Base-by-base conservation (phyloP, 2,888 invertebrate genomes). In the Polia nebulosa region DNA sequence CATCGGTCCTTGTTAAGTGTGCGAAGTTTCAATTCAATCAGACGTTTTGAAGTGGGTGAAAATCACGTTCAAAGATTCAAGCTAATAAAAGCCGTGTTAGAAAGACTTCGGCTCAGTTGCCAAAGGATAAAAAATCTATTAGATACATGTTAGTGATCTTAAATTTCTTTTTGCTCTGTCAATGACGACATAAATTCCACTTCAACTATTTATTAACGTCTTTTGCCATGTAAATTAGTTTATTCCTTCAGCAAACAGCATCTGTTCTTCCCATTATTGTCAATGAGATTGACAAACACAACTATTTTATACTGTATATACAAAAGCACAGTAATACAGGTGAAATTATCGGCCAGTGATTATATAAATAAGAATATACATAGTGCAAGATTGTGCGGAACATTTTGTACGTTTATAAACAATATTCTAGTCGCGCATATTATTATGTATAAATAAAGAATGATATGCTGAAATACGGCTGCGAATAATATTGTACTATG, bases 391-490 rank as follows among this genome's bases (percentile, higher is more conserved):
- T 64, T 67, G 58, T 61, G 71, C 41, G 17, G 32, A 58, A 70
- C 47, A 66, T 71, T 78, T 76, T 79, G 47, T 70, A 79, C 56
- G n/a, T 67, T 78, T 69, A 45, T 69, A 66, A 34, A 36, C 52
- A 68, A 70, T 70, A 66, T 61, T 74, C 80, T 81, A 82, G 80
- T 82, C 82, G n/a, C n/a, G n/a, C n/a, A n/a, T n/a, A n/a, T 36
- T 61, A 39, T 17, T 57, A 44, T 59, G 36, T 60, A 53, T 41
- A 36, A 75, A 36, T 57, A 60, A 44, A 15, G 0, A 49, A 39
- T 20, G 1, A 45, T 41, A 34, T n/a, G 13, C 15, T 9, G 5
- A 44, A 27, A 27, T n/a, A 45, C 17, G 20, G 36, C 39, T 25
- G 41, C 17, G 4, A 29, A 58, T 34, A 15, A 2, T 47, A n/a